Percentiles rank a stretch among this genome's conserved stretches.
phyloP scores from a whole-genome alignment of 64 coral and sea anemone genomes.

The Stylophora pistillata region DNA sequence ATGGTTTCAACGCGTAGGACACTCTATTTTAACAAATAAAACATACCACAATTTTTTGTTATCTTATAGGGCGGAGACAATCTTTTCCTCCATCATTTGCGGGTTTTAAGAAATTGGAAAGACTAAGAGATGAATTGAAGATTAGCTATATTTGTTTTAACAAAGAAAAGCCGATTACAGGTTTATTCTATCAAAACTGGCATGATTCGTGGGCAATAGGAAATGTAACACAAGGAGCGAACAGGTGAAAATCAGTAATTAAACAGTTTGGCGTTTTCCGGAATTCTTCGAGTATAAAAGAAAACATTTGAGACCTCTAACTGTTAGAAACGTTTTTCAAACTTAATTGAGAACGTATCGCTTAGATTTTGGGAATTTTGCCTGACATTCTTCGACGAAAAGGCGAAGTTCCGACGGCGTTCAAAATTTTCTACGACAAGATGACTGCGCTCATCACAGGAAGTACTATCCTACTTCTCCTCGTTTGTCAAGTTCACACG shows the following conservation, averaged over 20 bases:
- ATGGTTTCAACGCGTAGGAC: background rate
- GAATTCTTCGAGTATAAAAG: constrained; percentile 38
- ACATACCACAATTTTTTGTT: background rate
- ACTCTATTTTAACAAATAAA: background rate
- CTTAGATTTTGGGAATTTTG: background rate
- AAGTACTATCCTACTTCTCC: background rate
- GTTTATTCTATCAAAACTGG: constrained; percentile 28
- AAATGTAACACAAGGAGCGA: constrained; percentile 11
- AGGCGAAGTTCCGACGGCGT: background rate
- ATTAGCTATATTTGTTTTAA: constrained; percentile 27
- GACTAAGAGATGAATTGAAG: constrained; percentile 20
- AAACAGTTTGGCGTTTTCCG: constrained; percentile 48
- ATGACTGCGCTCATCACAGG: background rate
- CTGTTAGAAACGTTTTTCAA: background rate
- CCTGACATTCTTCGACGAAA: background rate
- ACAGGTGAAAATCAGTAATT: constrained; percentile 39
- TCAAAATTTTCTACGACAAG: too few relatives aligned
- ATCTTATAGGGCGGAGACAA: background rate
- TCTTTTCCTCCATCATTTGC: background rate
- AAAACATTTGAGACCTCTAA: background rate
- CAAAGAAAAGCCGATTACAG: constrained; percentile 6
- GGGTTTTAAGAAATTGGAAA: constrained; percentile 9
- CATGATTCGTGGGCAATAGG: background rate
- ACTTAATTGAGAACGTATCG: background rate
- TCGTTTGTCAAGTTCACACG: constrained; percentile 5